Base-by-base conservation (phyloP, 2,888 invertebrate species). In the Elegia similella region DNA sequence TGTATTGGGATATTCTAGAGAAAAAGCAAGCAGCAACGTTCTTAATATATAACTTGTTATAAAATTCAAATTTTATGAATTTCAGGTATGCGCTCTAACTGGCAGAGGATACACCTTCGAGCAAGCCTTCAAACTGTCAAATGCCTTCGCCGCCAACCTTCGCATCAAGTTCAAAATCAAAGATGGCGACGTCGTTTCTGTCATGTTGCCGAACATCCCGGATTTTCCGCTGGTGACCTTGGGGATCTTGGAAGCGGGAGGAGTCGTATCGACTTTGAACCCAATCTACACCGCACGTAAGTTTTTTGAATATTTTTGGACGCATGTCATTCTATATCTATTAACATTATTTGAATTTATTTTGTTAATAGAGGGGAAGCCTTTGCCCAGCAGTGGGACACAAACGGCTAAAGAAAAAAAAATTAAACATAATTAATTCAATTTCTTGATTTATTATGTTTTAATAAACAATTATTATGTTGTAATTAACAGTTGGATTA, bases 141-240 rank as follows among this genome's bases (percentile, higher is more conserved):
- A 92, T 55, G 93, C 94, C 52, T 93, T 96, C 59, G 93, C 95
- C 0, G 93, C 94, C 0, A 93, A 94, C 63, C 91, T 96, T 55
- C 92, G 95, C 52, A 92, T 86, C 23, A 94, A 94, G 73, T 92
- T 96, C 55, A 94, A 94, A 59, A 77, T 96, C 12, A 82, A 82
- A 55, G 92, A 93, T 62, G 94, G 94, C 0, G 95, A 96, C 69
- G 92, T 95, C 0, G 78, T 96, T 0, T 95, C 95, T 0, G 68
- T 97, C 6, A 93, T 96, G 71, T 73, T 96, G 57, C 96, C 96
- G 0, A 97, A 97, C 76, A 71, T 94, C 23, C 96, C 96, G 0
- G 97, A 97, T 80, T 95, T 93, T 72, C 93, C 95, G 0, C 84
- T 96, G 12, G 92, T 94, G 1, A 77, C 93, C 8, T 73, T 96